Evolutionary conservation across 1,140 invertebrate species (phyloP), one percentile per base, ranked within the genome.

Genomic region (Drosophila azteca): DNA sequence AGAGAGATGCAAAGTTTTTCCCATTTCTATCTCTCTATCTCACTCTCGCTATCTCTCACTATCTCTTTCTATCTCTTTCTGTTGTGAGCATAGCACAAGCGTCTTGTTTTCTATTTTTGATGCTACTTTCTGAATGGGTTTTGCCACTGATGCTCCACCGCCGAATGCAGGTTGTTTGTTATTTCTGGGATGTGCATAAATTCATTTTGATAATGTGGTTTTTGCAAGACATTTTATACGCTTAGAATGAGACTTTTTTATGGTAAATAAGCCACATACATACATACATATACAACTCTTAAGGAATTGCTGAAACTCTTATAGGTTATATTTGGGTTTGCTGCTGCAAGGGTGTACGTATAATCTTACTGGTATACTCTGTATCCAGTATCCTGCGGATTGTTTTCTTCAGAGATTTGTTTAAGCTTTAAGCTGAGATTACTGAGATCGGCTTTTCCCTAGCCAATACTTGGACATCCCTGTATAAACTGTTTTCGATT

Each of bases 131-230:
- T n/a, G 39, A 52, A 45, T 50, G 22, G 54, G 29, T 68, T 62
- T 72, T 48, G 57, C 35, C 45, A 26, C 24, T 26, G 24, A 5
- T 26, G 5, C 5, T 22, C 20, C 53, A n/a, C 26, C 53, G 17
- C 26, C 52, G 58, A 46, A 65, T 58, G 48, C 65, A 81, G 82
- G 78, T 82, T 85, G 78, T 75, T 82, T 85, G 62, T 74, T 75
- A 55, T 78, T 77, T 87, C 80, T 80, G 73, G 85, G 76, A 85
- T 85, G 82, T 85, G 82, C 82, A 85, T 85, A 87, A 85, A 85
- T 87, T 85, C 77, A 85, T 87, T 85, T 85, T 60, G 82, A 77
- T 85, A 87, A 85, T 85, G 78, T 82, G 69, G 78, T 81, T 87
- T 81, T 87, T 65, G 77, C 79, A 76, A 26, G 24, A 26, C 24